These are phyloP conservation scores for Sternarchorhynchus goeldii DNA, from an alignment of 2,797 vertebrate genomes.

Conservation along the genomic window DNA sequence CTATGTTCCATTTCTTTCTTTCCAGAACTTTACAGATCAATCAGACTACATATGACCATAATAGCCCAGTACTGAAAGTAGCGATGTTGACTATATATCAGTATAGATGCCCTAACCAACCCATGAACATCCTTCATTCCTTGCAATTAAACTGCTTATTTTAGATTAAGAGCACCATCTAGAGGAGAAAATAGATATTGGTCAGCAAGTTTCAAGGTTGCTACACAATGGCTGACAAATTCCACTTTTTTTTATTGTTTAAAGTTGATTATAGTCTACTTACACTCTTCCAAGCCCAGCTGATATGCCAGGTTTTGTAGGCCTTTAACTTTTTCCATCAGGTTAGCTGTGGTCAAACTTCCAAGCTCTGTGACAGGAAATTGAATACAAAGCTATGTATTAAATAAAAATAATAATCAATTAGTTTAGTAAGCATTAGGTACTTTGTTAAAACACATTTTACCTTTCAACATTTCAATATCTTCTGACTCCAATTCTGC, in stretches of 20 bases:
- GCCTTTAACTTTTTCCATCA: constrained; percentile 99
- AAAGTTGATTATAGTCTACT: constrained; percentile 68
- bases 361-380: constrained; percentile 82
- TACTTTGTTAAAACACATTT: neutral
- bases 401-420: neutral
- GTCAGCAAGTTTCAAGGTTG: neutral
- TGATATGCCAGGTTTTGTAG: constrained; percentile 98
- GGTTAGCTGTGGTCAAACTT: constrained; percentile 95
- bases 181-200: constrained; percentile 57
- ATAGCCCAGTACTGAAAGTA: neutral
- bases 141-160: neutral
- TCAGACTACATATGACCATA: neutral
- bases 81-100: neutral
- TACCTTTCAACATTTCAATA: constrained; percentile 98
- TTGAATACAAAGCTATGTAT: neutral
- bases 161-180: constrained; percentile 68
- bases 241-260: neutral
- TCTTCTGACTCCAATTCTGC: constrained; percentile 96
- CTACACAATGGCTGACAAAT: neutral
- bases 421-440: neutral
- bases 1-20: too few species aligned
- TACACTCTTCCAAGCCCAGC: constrained; percentile 96
- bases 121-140: neutral
- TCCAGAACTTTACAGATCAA: neutral
- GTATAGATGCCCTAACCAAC: neutral